phyloP scores from a whole-genome alignment of 1,140 invertebrate genomes.

The Bombus vancouverensis region DNA sequence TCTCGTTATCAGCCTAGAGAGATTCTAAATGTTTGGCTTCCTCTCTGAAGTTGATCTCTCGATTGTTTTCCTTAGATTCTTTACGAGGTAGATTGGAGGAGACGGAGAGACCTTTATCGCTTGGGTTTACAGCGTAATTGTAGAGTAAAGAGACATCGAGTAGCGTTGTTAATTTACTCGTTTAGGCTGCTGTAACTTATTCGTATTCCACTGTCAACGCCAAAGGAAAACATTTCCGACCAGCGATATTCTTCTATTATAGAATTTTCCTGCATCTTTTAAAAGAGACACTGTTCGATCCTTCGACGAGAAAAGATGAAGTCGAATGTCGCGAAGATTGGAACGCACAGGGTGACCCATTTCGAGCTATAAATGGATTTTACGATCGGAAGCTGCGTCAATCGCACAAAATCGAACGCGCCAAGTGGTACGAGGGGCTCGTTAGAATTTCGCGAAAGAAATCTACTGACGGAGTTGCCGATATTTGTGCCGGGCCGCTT shows the following conservation, averaged over 20 bases:
- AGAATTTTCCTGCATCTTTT: neutral
- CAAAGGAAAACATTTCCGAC: too few relatives aligned
- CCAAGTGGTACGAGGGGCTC: neutral
- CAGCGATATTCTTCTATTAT: neutral
- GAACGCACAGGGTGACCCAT: slow-evolving; percentile 4
- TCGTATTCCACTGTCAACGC: too few relatives aligned
- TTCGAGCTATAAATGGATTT: slow-evolving; percentile 14
- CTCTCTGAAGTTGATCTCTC: neutral
- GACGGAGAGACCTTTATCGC: neutral
- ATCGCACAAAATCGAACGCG: neutral
- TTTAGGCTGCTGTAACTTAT: too few relatives aligned
- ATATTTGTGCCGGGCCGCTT: neutral
- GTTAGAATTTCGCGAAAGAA: neutral
- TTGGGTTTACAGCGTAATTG: neutral
- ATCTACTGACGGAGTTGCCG: neutral
- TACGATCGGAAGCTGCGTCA: slow-evolving; percentile 14
- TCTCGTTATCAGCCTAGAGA: neutral
- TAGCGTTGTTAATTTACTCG: too few relatives aligned
- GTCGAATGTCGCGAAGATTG: neutral
- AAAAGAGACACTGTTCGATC: neutral
- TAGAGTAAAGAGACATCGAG: too few relatives aligned
- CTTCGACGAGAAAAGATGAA: neutral
- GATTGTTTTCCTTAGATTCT: neutral
- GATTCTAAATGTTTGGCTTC: slow-evolving; percentile 15
- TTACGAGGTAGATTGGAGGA: neutral